These are phyloP conservation scores for Pogonus chalceus DNA, from an alignment of 1,140 invertebrate species.

Conservation along the genomic window DNA sequence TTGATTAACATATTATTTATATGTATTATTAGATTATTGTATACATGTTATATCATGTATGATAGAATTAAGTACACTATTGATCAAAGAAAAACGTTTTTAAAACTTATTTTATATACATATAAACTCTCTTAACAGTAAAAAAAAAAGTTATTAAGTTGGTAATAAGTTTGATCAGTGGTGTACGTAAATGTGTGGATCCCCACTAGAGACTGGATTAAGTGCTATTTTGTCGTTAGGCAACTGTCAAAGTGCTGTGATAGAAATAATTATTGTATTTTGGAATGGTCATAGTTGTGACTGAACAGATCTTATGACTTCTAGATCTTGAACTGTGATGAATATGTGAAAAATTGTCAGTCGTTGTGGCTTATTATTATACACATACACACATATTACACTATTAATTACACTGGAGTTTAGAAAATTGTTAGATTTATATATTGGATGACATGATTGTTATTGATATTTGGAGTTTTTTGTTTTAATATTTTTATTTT, in stretches of 20 bases:
- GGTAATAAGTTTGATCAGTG: no score
- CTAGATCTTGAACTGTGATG: conserved; percentile 1
- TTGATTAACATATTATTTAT: neutral
- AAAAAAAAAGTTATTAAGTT: no score
- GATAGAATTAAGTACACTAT: no score
- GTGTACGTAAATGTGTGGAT: neutral
- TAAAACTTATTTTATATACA: no score
- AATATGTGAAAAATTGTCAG: neutral
- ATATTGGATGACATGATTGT: no score
- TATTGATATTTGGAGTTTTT: no score
- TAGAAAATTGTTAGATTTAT: no score
- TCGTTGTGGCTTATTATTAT: neutral
- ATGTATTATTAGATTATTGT: neutral
- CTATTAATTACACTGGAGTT: no score
- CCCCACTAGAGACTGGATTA: neutral
- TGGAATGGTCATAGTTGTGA: conserved; percentile 2
- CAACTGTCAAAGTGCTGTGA: conserved; percentile 3
- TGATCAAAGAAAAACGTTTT: no score
- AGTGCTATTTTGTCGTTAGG: conserved; percentile 4
- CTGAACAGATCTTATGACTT: conserved; percentile 6
- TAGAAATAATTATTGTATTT: conserved; percentile 5
- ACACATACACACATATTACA: no score
- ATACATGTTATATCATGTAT: neutral
- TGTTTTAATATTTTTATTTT: no score
- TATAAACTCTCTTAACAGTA: no score